Percentiles rank a stretch among this genome's conserved stretches.
Conservation (phyloP, 2,888 invertebrate genomes). For the Magallana nippona region DNA sequence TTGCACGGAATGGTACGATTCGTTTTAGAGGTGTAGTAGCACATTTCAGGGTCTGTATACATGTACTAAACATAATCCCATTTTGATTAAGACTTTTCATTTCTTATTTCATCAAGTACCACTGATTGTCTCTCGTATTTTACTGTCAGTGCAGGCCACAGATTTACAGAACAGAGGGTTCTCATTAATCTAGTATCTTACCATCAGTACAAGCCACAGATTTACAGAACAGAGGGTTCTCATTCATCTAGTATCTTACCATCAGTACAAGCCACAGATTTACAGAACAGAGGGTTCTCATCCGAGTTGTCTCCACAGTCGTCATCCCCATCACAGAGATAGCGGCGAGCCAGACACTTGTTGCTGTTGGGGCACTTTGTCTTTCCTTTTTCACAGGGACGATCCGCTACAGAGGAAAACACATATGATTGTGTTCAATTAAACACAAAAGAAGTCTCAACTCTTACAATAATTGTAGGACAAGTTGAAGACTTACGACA, state of each 20-base stretch:
- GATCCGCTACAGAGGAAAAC: conserved; percentile 61
- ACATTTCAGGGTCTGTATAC: too few relatives aligned
- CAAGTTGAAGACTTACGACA: conserved; percentile 82
- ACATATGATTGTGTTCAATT: not conserved
- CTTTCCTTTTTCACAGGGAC: conserved; percentile 81
- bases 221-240: not conserved
- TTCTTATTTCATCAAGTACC: too few relatives aligned
- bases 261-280: conserved; percentile 64
- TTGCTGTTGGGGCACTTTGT: conserved; percentile 92
- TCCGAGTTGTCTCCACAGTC: conserved; percentile 78
- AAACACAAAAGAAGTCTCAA: too few relatives aligned
- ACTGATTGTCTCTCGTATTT: too few relatives aligned
- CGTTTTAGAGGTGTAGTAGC: too few relatives aligned
- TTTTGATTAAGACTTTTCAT: too few relatives aligned
- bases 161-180: not conserved
- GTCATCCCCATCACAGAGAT: conserved; percentile 78
- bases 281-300: conserved; percentile 75
- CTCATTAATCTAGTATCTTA: too few relatives aligned
- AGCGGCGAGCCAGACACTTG: conserved; percentile 73
- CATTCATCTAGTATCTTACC: conserved; percentile 57
- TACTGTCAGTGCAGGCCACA: too few relatives aligned
- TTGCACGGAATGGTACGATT: too few relatives aligned
- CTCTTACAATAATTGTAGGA: not conserved
- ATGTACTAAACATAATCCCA: too few relatives aligned
- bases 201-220: too few relatives aligned